These are phyloP conservation scores for Scrobipalpa costella DNA, from an alignment of 2,888 invertebrate species.

Conservation along the genomic window DNA sequence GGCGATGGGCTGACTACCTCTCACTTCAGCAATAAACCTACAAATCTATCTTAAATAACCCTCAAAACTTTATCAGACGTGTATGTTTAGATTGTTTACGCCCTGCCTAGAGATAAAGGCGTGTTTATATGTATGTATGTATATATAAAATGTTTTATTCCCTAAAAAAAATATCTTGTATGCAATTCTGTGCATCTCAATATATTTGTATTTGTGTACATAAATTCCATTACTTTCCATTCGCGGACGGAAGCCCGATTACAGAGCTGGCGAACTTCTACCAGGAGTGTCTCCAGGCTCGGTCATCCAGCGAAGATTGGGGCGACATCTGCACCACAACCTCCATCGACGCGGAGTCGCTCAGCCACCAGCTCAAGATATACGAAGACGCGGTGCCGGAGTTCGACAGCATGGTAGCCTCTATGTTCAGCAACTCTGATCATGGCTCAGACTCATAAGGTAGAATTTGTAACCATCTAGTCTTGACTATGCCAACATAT, in stretches of 20 bases:
- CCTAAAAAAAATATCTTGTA: no score
- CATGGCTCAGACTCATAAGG: slow-evolving; percentile 52
- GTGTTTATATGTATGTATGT: no score
- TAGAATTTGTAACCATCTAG: neutral
- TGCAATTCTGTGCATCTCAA: no score
- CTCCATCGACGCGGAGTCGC: slow-evolving; percentile 72
- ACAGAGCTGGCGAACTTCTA: slow-evolving; percentile 90
- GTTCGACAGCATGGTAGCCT: slow-evolving; percentile 88
- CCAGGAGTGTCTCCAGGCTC: slow-evolving; percentile 88
- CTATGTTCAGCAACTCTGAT: slow-evolving; percentile 81
- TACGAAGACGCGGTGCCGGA: slow-evolving; percentile 88
- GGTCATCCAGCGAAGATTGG: slow-evolving; percentile 62
- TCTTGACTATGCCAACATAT: no score
- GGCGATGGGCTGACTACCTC: no score
- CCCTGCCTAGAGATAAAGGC: no score
- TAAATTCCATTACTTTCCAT: slow-evolving; percentile 86
- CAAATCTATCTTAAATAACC: no score
- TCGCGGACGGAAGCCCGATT: slow-evolving; percentile 86
- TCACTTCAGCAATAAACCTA: no score
- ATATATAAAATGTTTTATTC: no score
- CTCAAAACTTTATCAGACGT: no score
- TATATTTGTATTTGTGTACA: no score
- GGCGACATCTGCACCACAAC: slow-evolving; percentile 46
- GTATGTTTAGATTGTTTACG: no score
- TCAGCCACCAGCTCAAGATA: slow-evolving; percentile 86